Conservation (phyloP, 1,140 invertebrate species). For the Hycleus cichorii region DNA sequence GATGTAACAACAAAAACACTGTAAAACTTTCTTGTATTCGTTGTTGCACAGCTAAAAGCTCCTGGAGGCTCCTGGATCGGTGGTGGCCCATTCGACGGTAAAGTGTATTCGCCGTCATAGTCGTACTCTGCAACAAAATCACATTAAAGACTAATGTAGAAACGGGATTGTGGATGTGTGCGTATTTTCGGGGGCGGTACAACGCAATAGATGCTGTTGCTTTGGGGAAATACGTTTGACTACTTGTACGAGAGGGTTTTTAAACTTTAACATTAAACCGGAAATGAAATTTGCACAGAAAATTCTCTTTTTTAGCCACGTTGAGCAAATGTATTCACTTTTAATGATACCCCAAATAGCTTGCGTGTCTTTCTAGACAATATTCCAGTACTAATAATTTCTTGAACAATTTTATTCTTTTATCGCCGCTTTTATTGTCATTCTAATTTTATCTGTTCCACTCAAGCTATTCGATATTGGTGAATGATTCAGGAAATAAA, state of each 20-base stretch:
- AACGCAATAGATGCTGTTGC: not conserved
- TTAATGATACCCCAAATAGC: no score
- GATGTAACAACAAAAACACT: not conserved
- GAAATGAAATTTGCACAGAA: no score
- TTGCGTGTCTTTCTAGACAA: no score
- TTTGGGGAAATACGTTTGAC: not conserved
- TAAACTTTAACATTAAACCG: no score
- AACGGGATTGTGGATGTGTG: not conserved
- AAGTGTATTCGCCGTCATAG: slow-evolving; percentile 35
- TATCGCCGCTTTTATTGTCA: no score
- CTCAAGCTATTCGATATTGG: not conserved
- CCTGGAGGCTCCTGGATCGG: slow-evolving; percentile 35
- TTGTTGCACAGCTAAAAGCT: slow-evolving; percentile 27
- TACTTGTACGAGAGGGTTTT: no score
- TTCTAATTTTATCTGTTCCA: no score
- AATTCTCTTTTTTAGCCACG: no score
- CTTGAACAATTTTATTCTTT: no score
- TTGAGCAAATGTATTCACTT: no score
- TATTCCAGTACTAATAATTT: no score
- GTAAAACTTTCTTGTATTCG: slow-evolving; percentile 7
- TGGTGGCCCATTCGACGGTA: slow-evolving; percentile 35
- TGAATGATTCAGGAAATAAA: not conserved
- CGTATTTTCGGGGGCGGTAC: not conserved
- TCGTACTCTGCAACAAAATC: slow-evolving; percentile 33
- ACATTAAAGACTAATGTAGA: slow-evolving; percentile 12